These are phyloP conservation scores for Ethmia dodecea DNA, from an alignment of 2,888 invertebrate genomes.

Conservation along the genomic window DNA sequence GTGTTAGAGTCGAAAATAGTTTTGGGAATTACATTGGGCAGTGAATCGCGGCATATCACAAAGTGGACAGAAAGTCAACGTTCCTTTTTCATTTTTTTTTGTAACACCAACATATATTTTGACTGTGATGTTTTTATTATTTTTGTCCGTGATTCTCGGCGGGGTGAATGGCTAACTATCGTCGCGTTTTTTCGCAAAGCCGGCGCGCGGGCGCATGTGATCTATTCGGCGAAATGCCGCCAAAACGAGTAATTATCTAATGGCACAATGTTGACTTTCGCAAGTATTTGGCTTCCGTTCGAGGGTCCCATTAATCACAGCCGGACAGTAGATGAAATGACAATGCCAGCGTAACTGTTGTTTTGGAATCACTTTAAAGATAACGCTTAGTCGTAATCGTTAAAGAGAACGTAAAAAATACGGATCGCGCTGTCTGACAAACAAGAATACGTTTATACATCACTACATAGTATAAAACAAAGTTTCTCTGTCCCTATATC, in stretches of 20 bases:
- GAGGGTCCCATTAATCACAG: conserved; percentile 56
- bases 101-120: conserved; percentile 71
- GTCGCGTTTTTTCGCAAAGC: conserved; percentile 52
- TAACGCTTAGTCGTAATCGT: no score
- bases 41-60: conserved; percentile 59
- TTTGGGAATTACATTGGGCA: conserved; percentile 20
- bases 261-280: conserved; percentile 61
- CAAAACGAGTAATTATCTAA: conserved; percentile 69
- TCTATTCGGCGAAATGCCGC: conserved; percentile 59
- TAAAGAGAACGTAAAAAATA: no score
- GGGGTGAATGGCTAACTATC: conserved; percentile 54
- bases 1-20: conserved; percentile 22
- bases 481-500: no score
- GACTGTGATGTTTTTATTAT: conserved; percentile 78
- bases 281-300: conserved; percentile 71
- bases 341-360: no score
- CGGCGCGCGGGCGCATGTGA: conserved; percentile 32
- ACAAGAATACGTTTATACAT: no score
- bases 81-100: conserved; percentile 62
- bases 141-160: conserved; percentile 67
- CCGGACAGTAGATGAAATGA: conserved; percentile 32
- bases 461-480: no score
- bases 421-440: no score
- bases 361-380: no score
- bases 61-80: conserved; percentile 66